Evolutionary conservation across 2,113 vertebrate genomes (phyloP).

Genomic region (Promerops cafer): DNA sequence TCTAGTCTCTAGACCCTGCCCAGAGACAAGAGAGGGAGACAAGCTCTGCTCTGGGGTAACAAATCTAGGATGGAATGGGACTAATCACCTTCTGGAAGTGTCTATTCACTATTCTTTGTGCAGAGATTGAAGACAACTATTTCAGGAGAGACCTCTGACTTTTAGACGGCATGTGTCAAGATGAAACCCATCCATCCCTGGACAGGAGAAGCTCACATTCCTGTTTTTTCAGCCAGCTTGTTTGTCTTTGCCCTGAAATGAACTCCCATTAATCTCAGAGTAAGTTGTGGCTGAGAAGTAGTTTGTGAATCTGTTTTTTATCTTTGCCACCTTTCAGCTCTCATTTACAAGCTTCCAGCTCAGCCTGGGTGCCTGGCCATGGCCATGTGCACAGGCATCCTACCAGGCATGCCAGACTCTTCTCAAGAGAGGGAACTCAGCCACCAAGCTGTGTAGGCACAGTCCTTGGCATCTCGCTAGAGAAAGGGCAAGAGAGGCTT

Average conservation of each 20-base stretch:
- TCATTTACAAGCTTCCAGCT: neutral
- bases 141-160: neutral
- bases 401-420: neutral
- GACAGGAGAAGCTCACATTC: constrained; percentile 29
- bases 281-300: neutral
- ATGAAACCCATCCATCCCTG: constrained; percentile 35
- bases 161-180: neutral
- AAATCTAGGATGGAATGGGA: neutral
- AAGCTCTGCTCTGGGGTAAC: neutral
- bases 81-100: neutral
- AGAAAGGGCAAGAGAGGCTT: neutral
- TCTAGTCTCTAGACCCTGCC: neutral
- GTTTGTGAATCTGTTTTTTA: constrained; percentile 41
- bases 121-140: neutral
- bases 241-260: constrained; percentile 49
- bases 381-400: neutral
- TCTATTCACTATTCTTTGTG: neutral
- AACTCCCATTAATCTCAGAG: constrained; percentile 40
- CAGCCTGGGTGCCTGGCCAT: neutral
- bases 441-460: neutral
- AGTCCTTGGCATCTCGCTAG: neutral
- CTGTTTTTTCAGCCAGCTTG: constrained; percentile 10
- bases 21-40: neutral
- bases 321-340: constrained; percentile 27
- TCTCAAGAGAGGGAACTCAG: neutral